These are phyloP conservation scores for Oreochromis tanganicae DNA, from an alignment of 2,113 vertebrate species.

Conservation along the genomic window DNA sequence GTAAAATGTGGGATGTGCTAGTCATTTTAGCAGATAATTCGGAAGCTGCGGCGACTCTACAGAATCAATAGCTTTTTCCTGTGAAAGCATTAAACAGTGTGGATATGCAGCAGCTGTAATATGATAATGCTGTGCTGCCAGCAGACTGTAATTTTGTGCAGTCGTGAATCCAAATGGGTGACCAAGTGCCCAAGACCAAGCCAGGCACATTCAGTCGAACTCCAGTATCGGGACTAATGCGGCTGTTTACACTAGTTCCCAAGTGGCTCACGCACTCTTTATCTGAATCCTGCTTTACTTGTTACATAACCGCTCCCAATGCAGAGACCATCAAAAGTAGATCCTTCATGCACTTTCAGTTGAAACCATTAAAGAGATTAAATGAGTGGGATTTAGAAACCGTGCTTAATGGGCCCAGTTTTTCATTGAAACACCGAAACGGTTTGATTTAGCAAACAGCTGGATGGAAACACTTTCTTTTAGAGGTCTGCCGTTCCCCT, in stretches of 20 bases:
- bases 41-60: not conserved
- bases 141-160: not conserved
- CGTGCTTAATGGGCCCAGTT: not conserved
- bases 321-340: not conserved
- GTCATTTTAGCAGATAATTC: not conserved
- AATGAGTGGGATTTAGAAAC: not conserved
- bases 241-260: not conserved
- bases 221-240: not conserved
- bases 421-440: not conserved
- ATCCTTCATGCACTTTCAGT: not conserved
- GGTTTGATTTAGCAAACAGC: not conserved
- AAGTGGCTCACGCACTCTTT: not conserved
- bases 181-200: not conserved
- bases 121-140: not conserved
- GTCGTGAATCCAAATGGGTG: not conserved
- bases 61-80: not conserved
- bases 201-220: not conserved
- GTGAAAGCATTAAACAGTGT: not conserved
- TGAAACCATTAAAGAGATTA: not conserved
- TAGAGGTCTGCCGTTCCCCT: not conserved
- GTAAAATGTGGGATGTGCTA: not conserved
- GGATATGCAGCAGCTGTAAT: not conserved
- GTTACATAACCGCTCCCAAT: not conserved
- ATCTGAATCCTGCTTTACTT: not conserved
- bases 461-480: not conserved